phyloP scores from a whole-genome alignment of 1,140 invertebrate species.

The Eriosoma lanigerum region DNA sequence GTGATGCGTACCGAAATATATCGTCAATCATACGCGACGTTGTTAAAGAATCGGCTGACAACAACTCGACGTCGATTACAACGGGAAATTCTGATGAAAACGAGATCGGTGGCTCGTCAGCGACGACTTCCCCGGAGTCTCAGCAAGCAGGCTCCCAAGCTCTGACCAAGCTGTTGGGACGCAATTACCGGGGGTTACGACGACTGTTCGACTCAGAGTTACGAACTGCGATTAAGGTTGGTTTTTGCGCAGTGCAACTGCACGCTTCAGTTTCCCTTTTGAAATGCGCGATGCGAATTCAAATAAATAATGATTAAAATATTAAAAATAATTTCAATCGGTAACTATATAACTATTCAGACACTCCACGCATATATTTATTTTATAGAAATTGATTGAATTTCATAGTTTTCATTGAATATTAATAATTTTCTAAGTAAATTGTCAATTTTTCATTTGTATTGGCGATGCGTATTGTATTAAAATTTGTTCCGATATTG shows the following conservation, averaged over 20 bases:
- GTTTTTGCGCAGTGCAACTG: too few relatives aligned
- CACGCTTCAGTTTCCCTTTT: not conserved
- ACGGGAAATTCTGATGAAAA: not conserved
- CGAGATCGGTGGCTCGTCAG: not conserved
- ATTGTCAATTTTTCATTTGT: too few relatives aligned
- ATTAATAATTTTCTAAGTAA: too few relatives aligned
- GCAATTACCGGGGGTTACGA: constrained; percentile 41
- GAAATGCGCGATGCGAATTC: not conserved
- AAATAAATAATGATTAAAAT: not conserved
- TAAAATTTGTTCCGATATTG: too few relatives aligned
- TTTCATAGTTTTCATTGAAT: too few relatives aligned
- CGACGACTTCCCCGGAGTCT: not conserved
- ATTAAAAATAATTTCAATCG: not conserved
- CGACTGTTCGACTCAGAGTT: constrained; percentile 46
- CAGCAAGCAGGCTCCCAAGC: not conserved
- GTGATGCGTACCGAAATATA: not conserved
- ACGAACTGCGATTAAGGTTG: constrained; percentile 20
- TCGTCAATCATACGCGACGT: not conserved
- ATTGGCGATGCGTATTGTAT: too few relatives aligned
- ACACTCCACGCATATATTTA: not conserved
- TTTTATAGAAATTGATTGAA: not conserved
- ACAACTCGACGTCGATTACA: not conserved
- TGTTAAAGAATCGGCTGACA: not conserved
- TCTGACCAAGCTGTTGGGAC: constrained; percentile 6
- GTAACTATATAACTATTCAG: not conserved